A percentile compares a stretch with the other conserved stretches of the same genome.
Conservation (phyloP, 2,797 vertebrate genomes). For the Clarias fuscus region DNA sequence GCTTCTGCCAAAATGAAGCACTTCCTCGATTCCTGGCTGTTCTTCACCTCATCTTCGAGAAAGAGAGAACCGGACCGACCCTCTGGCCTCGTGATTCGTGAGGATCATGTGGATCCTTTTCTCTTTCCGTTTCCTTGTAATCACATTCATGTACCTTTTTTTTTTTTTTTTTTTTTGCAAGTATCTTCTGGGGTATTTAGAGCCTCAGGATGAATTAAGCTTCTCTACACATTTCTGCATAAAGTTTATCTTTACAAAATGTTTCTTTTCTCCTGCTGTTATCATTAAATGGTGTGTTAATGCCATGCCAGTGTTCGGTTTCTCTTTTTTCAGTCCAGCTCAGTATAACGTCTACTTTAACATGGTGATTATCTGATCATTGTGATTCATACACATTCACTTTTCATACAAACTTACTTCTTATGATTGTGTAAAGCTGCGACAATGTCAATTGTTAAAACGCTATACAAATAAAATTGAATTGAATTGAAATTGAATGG, state of each 20-base stretch:
- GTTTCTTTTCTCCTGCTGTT: not conserved
- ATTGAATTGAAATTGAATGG: too few species aligned
- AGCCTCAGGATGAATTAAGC: not conserved
- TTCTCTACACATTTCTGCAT: not conserved
- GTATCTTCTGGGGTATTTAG: not conserved
- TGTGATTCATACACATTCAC: too few species aligned
- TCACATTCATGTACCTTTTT: not conserved
- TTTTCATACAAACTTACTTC: too few species aligned
- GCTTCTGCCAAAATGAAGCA: conserved; percentile 48
- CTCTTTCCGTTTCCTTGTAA: not conserved
- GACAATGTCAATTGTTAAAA: too few species aligned
- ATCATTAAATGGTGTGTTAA: not conserved
- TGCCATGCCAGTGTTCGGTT: too few species aligned
- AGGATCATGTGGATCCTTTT: not conserved
- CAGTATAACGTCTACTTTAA: too few species aligned
- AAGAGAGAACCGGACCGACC: not conserved
- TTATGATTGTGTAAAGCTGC: too few species aligned
- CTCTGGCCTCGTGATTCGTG: not conserved
- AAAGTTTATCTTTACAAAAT: not conserved
- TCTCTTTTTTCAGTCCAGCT: too few species aligned
- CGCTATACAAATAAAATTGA: too few species aligned
- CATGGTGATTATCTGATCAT: too few species aligned
- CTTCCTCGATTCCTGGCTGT: conserved; percentile 56
- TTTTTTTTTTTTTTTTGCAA: not conserved
- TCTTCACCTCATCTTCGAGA: conserved; percentile 52